phyloP scores from a whole-genome alignment of 2,113 vertebrate genomes.

The Semnornis frantzii region DNA sequence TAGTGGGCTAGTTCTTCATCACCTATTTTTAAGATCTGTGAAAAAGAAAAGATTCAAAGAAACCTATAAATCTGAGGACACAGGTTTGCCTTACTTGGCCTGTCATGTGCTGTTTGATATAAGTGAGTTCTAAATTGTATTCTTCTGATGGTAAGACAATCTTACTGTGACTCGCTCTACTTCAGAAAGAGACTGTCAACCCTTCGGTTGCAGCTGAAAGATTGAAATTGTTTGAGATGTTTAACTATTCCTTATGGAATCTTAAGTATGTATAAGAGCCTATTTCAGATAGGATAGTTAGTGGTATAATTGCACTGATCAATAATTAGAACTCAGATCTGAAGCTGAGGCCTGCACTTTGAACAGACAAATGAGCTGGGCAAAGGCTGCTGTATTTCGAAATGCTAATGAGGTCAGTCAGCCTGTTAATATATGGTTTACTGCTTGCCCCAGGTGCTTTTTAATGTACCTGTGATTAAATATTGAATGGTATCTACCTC shows the following conservation, averaged over 20 bases:
- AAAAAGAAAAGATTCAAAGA: background rate
- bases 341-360: background rate
- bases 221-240: background rate
- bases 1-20: background rate
- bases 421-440: background rate
- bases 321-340: background rate
- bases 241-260: background rate
- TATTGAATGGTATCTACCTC: slow-evolving; percentile 4
- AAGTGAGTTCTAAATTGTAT: background rate
- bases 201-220: background rate
- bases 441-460: background rate
- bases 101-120: background rate
- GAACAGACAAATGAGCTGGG: background rate
- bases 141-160: background rate
- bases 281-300: background rate
- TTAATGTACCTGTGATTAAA: background rate
- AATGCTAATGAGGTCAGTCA: background rate
- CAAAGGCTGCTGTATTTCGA: background rate
- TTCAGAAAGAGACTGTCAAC: background rate
- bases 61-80: background rate
- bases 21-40: background rate
- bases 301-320: background rate
- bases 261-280: background rate
- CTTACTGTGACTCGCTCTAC: background rate
- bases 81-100: background rate